Evolutionary conservation across 2,113 vertebrate genomes (phyloP), one percentile per base, ranked within the genome.

Genomic region (Oreocharis arfaki): DNA sequence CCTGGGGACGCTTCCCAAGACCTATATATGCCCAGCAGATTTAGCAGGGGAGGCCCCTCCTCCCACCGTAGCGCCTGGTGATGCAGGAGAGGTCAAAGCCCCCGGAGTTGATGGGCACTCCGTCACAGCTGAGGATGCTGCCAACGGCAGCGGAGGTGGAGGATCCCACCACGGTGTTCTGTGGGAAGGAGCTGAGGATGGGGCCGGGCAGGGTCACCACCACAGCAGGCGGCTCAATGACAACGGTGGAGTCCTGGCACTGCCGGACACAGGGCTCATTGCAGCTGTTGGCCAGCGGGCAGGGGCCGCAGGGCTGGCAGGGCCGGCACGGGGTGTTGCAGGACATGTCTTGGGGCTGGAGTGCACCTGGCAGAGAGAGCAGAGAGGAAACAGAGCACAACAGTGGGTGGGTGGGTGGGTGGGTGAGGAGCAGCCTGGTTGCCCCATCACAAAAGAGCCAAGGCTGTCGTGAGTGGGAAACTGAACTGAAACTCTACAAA

Each of bases 121-220:
- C 84, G 0, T n/a, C 71, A 64, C 8, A n/a, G 73, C 49, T 90
- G 42, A 90, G 88, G 88, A 90, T 90, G 56, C 2, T 75, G 49
- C 83, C 84, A 69, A 87, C 20, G 0, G 69, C 76, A 69, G 89
- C 69, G 1, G 88, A 90, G 23, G 73, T 90, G 23, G 88, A 84
- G 27, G 63, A 77, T 55, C 79, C 88, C 79, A 91, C 89, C 41
- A 73, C 57, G 3, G 80, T 90, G 73, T 85, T 91, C 81, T 91
- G 81, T 0, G 89, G 81, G 74, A 79, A 91, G 59, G 81, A 91
- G 80, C 88, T 84, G 50, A 90, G 80, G 80, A 90, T 84, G 80
- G 88, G 88, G 0, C 80, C 78, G 0, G 78, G 78, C 70, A 82
- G 69, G 46, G 78, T 53, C 63, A 90, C 55, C 24, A 83, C 7